phyloP scores from a whole-genome alignment of 1,140 invertebrate genomes.

The Ephestia elutella region DNA sequence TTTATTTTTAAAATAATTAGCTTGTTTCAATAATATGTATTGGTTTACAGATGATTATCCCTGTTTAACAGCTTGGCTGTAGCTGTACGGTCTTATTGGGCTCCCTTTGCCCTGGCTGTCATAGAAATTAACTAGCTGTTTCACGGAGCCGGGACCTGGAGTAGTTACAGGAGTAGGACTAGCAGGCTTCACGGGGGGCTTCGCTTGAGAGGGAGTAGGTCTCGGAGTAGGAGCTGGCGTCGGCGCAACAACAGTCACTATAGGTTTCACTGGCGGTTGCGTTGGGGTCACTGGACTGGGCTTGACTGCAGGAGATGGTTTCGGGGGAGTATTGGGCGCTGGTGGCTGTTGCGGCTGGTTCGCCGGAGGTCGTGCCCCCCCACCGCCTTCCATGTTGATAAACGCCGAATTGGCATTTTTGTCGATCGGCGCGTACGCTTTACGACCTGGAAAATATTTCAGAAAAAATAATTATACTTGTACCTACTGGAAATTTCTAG shows the following conservation, averaged over 20 bases:
- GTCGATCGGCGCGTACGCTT: conserved; percentile 42
- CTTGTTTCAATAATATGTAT: too few relatives aligned
- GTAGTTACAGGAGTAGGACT: conserved; percentile 45
- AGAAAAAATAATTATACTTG: background rate
- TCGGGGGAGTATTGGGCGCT: conserved; percentile 8
- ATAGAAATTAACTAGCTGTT: conserved; percentile 60
- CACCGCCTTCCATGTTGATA: conserved; percentile 59
- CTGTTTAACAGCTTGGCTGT: conserved; percentile 64
- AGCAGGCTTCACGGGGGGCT: conserved; percentile 46
- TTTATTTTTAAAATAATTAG: too few relatives aligned
- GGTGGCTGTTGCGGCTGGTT: conserved; percentile 13
- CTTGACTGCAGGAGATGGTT: conserved; percentile 19
- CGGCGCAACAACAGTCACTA: conserved; percentile 10
- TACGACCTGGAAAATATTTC: conserved; percentile 49
- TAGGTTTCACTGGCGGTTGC: conserved; percentile 12
- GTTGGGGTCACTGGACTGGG: conserved; percentile 10
- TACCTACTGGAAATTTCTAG: too few relatives aligned
- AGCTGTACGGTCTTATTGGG: conserved; percentile 54
- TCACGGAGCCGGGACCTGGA: conserved; percentile 58
- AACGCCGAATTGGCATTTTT: conserved; percentile 67
- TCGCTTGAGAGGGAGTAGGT: conserved; percentile 14
- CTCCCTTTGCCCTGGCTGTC: conserved; percentile 62
- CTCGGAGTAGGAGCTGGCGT: conserved; percentile 13
- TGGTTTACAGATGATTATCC: conserved; percentile 25
- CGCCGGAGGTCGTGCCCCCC: conserved; percentile 22